Evolutionary conservation across 2,888 invertebrate species (phyloP).

Genomic region (Agelastica alni): DNA sequence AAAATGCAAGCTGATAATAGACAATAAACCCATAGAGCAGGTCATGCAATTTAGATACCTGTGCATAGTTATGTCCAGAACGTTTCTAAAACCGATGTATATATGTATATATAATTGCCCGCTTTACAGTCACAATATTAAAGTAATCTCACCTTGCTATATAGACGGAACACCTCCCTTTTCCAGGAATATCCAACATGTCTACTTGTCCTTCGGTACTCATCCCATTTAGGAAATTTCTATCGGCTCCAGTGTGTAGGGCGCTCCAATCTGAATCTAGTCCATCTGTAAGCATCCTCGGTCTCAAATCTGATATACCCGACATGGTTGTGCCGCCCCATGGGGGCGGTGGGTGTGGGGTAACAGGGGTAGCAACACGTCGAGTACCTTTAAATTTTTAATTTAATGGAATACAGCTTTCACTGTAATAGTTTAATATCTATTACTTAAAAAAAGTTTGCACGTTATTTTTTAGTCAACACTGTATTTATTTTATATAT

Average conservation of each 20-base stretch:
- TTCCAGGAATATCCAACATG: constrained; percentile 92
- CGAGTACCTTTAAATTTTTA: constrained; percentile 42
- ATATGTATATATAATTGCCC: too few species aligned
- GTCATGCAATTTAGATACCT: too few species aligned
- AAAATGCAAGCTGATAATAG: too few species aligned
- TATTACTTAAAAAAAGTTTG: too few species aligned
- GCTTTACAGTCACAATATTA: too few species aligned
- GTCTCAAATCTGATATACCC: constrained; percentile 49
- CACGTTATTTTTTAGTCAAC: too few species aligned
- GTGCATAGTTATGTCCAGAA: too few species aligned
- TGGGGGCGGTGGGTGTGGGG: constrained; percentile 46
- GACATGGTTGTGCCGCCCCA: constrained; percentile 43
- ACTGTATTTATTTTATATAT: too few species aligned
- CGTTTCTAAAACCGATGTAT: too few species aligned
- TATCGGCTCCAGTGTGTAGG: constrained; percentile 45
- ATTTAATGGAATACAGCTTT: constrained; percentile 11
- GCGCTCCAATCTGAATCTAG: constrained; percentile 55
- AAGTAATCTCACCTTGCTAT: constrained; percentile 69
- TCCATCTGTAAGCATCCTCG: constrained; percentile 54
- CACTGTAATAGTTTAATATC: too few species aligned
- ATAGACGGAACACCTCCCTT: constrained; percentile 91
- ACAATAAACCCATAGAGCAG: too few species aligned
- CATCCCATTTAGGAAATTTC: constrained; percentile 55
- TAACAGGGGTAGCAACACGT: constrained; percentile 55
- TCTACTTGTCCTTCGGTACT: constrained; percentile 74